These are phyloP conservation scores for Cygnus buccinator DNA, from an alignment of 2,113 vertebrate species.

Conservation along the genomic window DNA sequence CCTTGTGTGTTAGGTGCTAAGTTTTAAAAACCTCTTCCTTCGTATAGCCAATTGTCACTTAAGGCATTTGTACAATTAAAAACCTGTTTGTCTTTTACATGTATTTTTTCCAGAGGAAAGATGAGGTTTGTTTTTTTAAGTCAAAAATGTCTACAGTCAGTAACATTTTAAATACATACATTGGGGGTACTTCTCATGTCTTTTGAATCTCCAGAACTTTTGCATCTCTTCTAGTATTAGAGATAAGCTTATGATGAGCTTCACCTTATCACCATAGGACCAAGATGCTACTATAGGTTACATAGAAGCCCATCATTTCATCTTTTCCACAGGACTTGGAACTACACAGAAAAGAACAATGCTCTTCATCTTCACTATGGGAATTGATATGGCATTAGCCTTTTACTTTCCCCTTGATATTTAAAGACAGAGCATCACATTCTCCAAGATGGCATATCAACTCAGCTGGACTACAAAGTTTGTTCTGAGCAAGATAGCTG, in stretches of 20 bases:
- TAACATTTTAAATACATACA: not conserved
- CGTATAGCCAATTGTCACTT: not conserved
- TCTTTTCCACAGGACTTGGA: not conserved
- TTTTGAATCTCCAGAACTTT: not conserved
- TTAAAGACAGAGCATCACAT: not conserved
- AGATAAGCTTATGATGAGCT: not conserved
- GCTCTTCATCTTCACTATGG: not conserved
- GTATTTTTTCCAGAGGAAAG: not conserved
- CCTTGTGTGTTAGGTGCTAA: not conserved
- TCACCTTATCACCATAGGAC: not conserved
- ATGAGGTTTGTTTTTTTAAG: not conserved
- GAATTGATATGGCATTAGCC: not conserved
- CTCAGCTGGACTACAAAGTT: not conserved
- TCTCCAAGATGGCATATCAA: not conserved
- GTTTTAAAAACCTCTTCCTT: not conserved
- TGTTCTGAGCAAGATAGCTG: not conserved
- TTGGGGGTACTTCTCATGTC: not conserved
- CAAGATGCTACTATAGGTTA: not conserved
- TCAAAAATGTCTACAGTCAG: not conserved
- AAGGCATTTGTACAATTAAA: not conserved
- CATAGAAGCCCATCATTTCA: not conserved
- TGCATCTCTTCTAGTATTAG: not conserved
- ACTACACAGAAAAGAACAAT: not conserved
- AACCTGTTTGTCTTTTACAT: fast-evolving
- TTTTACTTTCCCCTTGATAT: not conserved